Conservation (phyloP, 1,140 invertebrate genomes). For the Vollenhovia emeryi region DNA sequence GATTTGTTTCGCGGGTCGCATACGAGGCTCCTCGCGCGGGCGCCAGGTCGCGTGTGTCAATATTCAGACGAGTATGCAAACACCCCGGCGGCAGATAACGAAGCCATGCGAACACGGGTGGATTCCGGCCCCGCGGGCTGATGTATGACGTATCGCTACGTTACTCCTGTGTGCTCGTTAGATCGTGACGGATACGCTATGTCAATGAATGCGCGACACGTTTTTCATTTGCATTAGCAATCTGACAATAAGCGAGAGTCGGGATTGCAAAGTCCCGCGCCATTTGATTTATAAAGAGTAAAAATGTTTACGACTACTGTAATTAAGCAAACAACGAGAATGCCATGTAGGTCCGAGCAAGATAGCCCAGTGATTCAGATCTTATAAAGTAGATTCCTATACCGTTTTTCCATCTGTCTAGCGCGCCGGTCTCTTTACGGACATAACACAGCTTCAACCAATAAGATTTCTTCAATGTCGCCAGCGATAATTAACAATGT, state of each 20-base stretch:
- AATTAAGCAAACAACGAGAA: no score
- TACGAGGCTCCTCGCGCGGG: slow-evolving; percentile 16
- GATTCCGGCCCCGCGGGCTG: not conserved
- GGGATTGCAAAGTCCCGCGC: not conserved
- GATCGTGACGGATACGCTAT: slow-evolving; percentile 16
- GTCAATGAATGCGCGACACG: slow-evolving; percentile 8
- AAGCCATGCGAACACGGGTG: slow-evolving; percentile 17
- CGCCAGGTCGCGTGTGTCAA: slow-evolving; percentile 45
- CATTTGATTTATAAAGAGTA: not conserved
- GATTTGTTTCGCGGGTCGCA: slow-evolving; percentile 22
- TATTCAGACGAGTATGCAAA: slow-evolving; percentile 51
- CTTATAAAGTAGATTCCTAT: no score
- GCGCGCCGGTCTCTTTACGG: no score
- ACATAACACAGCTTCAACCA: no score
- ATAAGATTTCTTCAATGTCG: no score
- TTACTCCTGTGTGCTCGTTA: not conserved
- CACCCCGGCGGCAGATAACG: slow-evolving; percentile 29
- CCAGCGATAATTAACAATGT: no score
- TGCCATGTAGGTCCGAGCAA: no score
- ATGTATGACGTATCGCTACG: not conserved
- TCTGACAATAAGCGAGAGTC: not conserved
- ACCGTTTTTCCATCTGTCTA: no score
- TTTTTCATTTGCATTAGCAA: slow-evolving; percentile 15
- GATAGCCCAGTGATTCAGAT: no score
- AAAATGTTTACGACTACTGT: not conserved